phyloP scores from a whole-genome alignment of 2,888 invertebrate species.

The Choreutis nemorana region DNA sequence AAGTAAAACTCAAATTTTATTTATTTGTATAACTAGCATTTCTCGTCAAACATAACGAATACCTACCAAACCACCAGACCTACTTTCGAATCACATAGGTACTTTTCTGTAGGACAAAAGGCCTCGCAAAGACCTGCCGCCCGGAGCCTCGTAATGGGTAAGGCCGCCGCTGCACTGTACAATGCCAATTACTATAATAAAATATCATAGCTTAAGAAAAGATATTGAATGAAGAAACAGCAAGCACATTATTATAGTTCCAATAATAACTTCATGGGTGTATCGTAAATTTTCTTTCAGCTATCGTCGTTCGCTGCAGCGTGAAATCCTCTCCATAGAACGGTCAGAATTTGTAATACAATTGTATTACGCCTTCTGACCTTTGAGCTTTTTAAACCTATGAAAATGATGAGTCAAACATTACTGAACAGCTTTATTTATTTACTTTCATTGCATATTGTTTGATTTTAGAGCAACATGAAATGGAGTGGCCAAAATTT shows the following conservation, averaged over 20 bases:
- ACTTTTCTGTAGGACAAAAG: slow-evolving; percentile 1
- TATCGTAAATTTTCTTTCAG: slow-evolving; percentile 57
- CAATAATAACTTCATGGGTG: slow-evolving; percentile 42
- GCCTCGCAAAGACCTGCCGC: slow-evolving; percentile 3
- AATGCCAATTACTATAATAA: too few relatives aligned
- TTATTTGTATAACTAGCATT: slow-evolving; percentile 7
- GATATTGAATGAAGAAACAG: slow-evolving; percentile 12
- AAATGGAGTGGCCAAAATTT: too few relatives aligned
- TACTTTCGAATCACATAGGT: slow-evolving; percentile 1
- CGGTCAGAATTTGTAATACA: slow-evolving; percentile 57
- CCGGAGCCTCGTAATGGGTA: slow-evolving; percentile 3
- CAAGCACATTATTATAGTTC: slow-evolving; percentile 23
- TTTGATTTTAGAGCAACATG: too few relatives aligned
- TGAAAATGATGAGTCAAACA: too few relatives aligned
- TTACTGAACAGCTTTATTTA: too few relatives aligned
- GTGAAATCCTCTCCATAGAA: slow-evolving; percentile 15
- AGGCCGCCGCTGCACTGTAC: slow-evolving; percentile 3
- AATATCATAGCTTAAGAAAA: slow-evolving; percentile 2
- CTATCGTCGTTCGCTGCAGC: slow-evolving; percentile 28
- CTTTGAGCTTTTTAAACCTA: slow-evolving; percentile 10
- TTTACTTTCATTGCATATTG: too few relatives aligned
- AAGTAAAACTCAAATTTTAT: too few relatives aligned
- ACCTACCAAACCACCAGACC: too few relatives aligned
- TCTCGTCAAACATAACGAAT: slow-evolving; percentile 6
- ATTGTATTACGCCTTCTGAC: slow-evolving; percentile 55